A percentile compares a stretch with the other conserved stretches of the same genome.
Conservation (phyloP, 1,140 invertebrate species). For the Drosophila pruinosa region DNA sequence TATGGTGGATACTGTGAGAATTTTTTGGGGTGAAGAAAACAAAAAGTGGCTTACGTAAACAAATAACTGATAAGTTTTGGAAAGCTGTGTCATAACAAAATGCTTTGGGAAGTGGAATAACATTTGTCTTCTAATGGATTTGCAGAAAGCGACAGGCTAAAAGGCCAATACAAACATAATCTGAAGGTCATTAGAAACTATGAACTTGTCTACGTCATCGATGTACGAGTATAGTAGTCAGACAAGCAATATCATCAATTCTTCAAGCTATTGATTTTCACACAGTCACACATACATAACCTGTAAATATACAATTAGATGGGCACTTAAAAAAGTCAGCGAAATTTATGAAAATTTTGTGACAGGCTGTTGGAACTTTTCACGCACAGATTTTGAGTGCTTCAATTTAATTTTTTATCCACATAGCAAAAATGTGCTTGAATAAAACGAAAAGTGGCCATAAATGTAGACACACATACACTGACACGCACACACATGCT, state of each 20-base stretch:
- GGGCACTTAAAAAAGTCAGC: constrained; percentile 41
- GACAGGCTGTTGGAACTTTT: constrained; percentile 34
- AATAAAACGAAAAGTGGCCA: constrained; percentile 32
- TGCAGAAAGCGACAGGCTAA: constrained; percentile 41
- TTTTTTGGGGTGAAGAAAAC: no score
- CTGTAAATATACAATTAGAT: constrained; percentile 6
- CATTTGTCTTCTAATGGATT: constrained; percentile 35
- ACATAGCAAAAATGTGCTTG: constrained; percentile 11
- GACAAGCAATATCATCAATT: constrained; percentile 16
- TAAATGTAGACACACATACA: constrained; percentile 29
- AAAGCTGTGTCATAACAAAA: neutral
- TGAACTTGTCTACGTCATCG: constrained; percentile 33
- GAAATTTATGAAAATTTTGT: constrained; percentile 25
- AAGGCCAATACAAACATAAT: neutral
- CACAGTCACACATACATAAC: neutral
- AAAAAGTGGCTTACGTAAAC: neutral
- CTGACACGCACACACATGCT: constrained; percentile 14
- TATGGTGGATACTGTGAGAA: no score
- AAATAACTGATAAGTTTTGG: neutral
- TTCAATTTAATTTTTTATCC: constrained; percentile 35
- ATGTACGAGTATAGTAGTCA: neutral
- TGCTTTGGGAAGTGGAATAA: neutral
- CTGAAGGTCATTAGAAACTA: constrained; percentile 37
- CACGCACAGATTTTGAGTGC: constrained; percentile 44
- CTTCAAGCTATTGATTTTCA: constrained; percentile 24